These are phyloP conservation scores for Eupithecia dodoneata DNA, from an alignment of 2,888 invertebrate genomes.

Conservation along the genomic window DNA sequence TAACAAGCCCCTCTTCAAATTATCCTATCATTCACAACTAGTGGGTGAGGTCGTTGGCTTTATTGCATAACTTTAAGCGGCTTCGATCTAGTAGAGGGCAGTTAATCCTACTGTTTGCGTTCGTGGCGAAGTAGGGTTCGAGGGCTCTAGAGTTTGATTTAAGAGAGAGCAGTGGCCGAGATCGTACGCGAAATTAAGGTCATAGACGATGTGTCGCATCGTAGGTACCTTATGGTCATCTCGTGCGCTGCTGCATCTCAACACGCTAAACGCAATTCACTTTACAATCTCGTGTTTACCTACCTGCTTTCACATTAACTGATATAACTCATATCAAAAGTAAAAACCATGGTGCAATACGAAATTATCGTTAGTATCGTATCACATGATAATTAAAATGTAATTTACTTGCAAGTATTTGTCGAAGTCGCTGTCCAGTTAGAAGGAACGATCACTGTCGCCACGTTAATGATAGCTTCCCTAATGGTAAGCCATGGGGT, in stretches of 20 bases:
- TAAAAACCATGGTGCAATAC: constrained; percentile 30
- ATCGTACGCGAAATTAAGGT: constrained; percentile 76
- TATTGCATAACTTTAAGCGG: constrained; percentile 69
- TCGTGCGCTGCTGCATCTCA: constrained; percentile 35
- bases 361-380: constrained; percentile 43
- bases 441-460: constrained; percentile 70
- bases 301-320: constrained; percentile 27
- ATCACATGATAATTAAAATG: constrained; percentile 57
- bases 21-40: constrained; percentile 62
- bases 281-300: constrained; percentile 16
- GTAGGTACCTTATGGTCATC: constrained; percentile 43
- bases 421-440: constrained; percentile 57
- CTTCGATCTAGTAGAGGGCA: constrained; percentile 62
- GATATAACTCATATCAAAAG: constrained; percentile 18
- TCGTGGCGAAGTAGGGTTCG: constrained; percentile 74
- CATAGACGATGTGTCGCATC: constrained; percentile 69
- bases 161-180: constrained; percentile 81
- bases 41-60: constrained; percentile 68
- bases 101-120: constrained; percentile 61
- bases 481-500: constrained; percentile 71
- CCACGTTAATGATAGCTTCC: constrained; percentile 79
- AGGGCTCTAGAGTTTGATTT: constrained; percentile 81
- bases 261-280: constrained; percentile 31
- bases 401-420: constrained; percentile 54
- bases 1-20: constrained; percentile 57